phyloP scores from a whole-genome alignment of 2,113 vertebrate species.

The Oophaga pumilio region DNA sequence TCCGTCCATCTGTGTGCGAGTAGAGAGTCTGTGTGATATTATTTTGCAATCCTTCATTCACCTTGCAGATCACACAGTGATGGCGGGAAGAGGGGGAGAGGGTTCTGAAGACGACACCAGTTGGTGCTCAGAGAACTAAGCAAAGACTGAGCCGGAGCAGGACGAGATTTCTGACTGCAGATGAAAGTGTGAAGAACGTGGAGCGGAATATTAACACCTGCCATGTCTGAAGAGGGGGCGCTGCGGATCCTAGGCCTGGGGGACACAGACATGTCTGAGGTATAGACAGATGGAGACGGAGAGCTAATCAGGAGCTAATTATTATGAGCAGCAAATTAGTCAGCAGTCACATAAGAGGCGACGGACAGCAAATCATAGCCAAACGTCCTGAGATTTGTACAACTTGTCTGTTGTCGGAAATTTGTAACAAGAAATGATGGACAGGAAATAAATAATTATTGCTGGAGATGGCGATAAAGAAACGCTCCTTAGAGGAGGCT shows the following conservation, averaged over 20 bases:
- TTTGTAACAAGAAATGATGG: constrained; percentile 12
- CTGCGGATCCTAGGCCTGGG: not conserved
- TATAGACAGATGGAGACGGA: constrained; percentile 24
- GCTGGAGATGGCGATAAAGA: not conserved
- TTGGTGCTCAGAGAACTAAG: not conserved
- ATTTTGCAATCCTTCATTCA: not conserved
- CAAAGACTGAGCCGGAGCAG: not conserved
- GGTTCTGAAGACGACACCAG: constrained; percentile 3
- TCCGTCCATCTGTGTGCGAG: not conserved
- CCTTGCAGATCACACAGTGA: not conserved
- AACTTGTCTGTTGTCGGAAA: not conserved
- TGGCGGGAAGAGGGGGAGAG: not conserved
- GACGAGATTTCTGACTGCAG: not conserved
- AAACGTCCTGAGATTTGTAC: not conserved
- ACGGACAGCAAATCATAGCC: not conserved
- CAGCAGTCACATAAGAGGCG: too few relatives aligned
- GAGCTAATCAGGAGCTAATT: constrained; percentile 14
- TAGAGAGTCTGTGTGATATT: constrained; percentile 3
- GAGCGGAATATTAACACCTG: constrained; percentile 14
- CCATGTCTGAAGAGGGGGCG: not conserved
- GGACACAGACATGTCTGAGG: not conserved
- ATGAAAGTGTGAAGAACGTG: constrained; percentile 9
- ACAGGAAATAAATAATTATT: constrained; percentile 21
- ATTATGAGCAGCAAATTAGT: constrained; percentile 1
- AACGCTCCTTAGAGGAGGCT: not conserved